These are phyloP conservation scores for Leptonema lineaticorne DNA, from an alignment of 1,140 invertebrate genomes.

Conservation along the genomic window DNA sequence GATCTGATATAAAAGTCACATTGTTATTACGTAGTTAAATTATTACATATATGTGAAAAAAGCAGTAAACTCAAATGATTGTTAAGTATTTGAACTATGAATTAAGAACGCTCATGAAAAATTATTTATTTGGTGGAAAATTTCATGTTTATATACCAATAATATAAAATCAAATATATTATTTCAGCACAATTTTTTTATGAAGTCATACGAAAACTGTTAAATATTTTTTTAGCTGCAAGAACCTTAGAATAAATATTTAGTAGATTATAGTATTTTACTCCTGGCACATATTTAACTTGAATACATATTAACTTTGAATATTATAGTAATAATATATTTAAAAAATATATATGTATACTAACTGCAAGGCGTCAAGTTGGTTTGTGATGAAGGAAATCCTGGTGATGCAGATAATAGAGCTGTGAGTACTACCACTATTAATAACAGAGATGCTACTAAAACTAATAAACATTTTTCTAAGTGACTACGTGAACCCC, in stretches of 20 bases:
- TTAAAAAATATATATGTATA: slow-evolving; percentile 17
- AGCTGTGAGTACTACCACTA: slow-evolving; percentile 47
- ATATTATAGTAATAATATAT: slow-evolving; percentile 2
- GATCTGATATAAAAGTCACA: too few relatives aligned
- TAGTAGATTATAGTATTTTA: background rate
- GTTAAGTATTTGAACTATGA: too few relatives aligned
- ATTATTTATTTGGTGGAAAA: too few relatives aligned
- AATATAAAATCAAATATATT: too few relatives aligned
- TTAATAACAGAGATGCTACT: slow-evolving; percentile 49
- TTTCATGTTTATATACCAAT: too few relatives aligned
- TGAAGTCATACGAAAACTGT: background rate
- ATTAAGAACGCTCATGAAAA: too few relatives aligned
- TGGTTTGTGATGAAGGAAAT: slow-evolving; percentile 6
- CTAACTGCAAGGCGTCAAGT: slow-evolving; percentile 31
- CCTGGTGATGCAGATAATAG: slow-evolving; percentile 44
- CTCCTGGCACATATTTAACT: too few relatives aligned
- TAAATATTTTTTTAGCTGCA: background rate
- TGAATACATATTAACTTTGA: background rate
- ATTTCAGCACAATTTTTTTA: too few relatives aligned
- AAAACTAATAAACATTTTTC: slow-evolving; percentile 56
- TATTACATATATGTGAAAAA: too few relatives aligned
- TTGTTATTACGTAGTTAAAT: too few relatives aligned
- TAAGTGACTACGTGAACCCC: slow-evolving; percentile 56
- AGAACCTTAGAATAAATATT: background rate
- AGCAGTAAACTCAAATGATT: too few relatives aligned